Percentiles rank a stretch among this genome's conserved stretches.
Evolutionary conservation across 23 tunicate species (phyloP).

Genomic region (Styela clava): DNA sequence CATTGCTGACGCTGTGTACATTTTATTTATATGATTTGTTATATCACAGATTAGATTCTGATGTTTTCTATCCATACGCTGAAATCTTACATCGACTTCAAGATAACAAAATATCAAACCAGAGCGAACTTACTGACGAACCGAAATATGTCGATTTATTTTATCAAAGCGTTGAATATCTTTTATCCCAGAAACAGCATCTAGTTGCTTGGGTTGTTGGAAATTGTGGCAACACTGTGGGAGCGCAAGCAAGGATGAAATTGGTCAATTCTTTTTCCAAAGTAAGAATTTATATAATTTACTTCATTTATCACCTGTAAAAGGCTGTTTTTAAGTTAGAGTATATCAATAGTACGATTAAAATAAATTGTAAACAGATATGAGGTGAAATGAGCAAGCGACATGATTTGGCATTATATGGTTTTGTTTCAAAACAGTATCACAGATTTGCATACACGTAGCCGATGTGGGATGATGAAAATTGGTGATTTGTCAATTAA

Average conservation of each 20-base stretch:
- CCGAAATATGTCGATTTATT: constrained; percentile 2
- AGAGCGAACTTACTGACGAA: not conserved
- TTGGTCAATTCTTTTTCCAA: not conserved
- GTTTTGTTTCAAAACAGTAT: no score
- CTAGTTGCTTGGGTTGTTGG: constrained; percentile 38
- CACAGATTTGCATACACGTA: no score
- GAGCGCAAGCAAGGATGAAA: constrained; percentile 19
- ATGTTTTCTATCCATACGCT: constrained; percentile 32
- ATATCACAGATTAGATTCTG: constrained; percentile 37
- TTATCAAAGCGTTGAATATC: constrained; percentile 6
- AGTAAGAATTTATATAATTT: not conserved
- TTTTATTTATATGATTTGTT: no score
- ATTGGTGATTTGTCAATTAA: no score
- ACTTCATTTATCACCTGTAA: no score
- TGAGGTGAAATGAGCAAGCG: no score
- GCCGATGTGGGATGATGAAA: no score
- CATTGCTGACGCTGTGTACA: no score
- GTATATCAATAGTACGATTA: no score
- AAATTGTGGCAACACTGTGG: constrained; percentile 32
- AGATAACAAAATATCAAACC: not conserved
- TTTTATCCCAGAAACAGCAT: constrained; percentile 14
- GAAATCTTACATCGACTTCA: constrained; percentile 31
- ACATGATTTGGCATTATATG: no score
- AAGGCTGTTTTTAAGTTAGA: no score
- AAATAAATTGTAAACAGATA: no score